Evolutionary conservation across 2,888 invertebrate genomes (phyloP).

Genomic region (Chymomyza amoena): DNA sequence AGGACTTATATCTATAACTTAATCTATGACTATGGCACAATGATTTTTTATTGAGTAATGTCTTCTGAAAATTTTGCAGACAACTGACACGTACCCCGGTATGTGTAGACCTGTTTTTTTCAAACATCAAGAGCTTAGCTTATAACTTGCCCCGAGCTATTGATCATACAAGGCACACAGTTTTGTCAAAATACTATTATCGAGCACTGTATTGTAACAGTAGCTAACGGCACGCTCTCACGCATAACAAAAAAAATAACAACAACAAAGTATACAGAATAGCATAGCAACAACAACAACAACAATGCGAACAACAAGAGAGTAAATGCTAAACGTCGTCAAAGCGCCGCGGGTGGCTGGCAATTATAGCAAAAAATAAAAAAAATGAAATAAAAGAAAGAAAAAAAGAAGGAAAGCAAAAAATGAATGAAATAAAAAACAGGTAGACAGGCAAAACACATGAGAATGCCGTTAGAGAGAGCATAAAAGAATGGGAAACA

Average conservation of each 20-base stretch:
- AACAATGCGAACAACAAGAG: background rate
- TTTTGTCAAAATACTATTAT: no score
- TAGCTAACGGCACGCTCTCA: background rate
- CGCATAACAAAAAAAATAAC: slow-evolving; percentile 1
- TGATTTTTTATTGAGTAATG: no score
- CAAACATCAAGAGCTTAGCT: no score
- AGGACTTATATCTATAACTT: no score
- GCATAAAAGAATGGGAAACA: background rate
- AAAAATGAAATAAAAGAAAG: slow-evolving; percentile 5
- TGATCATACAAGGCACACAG: no score
- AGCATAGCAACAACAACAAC: background rate
- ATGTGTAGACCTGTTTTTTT: no score
- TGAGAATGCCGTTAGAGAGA: background rate
- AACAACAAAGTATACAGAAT: background rate
- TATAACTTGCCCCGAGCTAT: no score
- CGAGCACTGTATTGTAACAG: background rate
- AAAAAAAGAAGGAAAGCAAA: background rate
- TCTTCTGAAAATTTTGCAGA: no score
- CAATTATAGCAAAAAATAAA: slow-evolving; percentile 53
- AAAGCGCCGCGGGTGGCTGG: slow-evolving; percentile 57
- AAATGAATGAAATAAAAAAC: slow-evolving; percentile 7
- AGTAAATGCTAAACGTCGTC: slow-evolving; percentile 6
- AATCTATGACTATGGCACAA: no score
- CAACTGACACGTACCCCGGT: no score
- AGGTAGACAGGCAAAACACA: background rate